phyloP scores from a whole-genome alignment of 2,797 vertebrate species.

The Rhabdomys pumilio region DNA sequence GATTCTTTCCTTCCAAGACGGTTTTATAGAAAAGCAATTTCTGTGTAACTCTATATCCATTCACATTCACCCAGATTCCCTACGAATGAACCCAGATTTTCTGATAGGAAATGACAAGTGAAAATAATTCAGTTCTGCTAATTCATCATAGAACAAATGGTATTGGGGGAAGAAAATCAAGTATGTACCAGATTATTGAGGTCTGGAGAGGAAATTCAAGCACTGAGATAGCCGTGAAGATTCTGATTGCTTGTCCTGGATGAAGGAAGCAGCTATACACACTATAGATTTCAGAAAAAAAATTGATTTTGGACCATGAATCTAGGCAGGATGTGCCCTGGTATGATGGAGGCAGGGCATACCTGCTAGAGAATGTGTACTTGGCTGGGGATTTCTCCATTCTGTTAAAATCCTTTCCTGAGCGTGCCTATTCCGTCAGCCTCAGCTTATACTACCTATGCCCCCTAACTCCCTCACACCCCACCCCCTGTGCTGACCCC shows the following conservation, averaged over 20 bases:
- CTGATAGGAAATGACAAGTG: slow-evolving; percentile 55
- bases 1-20: background rate
- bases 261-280: background rate
- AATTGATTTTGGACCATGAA: background rate
- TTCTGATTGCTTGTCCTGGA: slow-evolving; percentile 7
- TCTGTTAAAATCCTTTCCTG: background rate
- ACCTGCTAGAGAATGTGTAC: background rate
- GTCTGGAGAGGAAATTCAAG: slow-evolving; percentile 25
- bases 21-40: background rate
- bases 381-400: background rate
- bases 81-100: slow-evolving; percentile 34
- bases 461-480: no score
- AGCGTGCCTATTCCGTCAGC: background rate
- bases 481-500: background rate
- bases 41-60: slow-evolving; percentile 44
- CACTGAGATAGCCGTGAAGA: background rate
- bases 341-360: background rate
- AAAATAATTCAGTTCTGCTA: slow-evolving; percentile 15
- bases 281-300: slow-evolving; percentile 28
- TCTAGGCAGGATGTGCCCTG: background rate
- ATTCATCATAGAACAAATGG: slow-evolving; percentile 23
- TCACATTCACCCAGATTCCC: background rate
- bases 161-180: background rate
- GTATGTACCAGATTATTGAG: background rate
- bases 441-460: accelerated